Evolutionary conservation across 1,140 invertebrate species (phyloP).

Genomic region (Eulimnadia texana): DNA sequence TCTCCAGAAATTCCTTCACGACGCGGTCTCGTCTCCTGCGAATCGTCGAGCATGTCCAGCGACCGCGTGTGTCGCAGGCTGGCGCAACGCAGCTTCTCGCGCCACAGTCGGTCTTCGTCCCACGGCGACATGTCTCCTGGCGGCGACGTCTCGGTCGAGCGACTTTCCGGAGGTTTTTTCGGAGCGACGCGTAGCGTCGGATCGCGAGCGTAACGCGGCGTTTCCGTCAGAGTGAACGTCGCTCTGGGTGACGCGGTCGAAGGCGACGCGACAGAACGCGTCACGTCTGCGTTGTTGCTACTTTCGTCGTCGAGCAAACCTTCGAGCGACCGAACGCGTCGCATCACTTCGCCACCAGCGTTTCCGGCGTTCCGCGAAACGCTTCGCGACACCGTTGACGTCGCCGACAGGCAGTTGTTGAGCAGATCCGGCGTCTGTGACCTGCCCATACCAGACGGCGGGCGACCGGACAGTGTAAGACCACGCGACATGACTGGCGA

Average conservation of each 20-base stretch:
- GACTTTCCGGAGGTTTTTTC: constrained; percentile 6
- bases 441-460: not conserved
- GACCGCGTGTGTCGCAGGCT: constrained; percentile 59
- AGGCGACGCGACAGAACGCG: not conserved
- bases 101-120: constrained; percentile 67
- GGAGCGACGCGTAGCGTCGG: constrained; percentile 3
- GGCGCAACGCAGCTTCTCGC: constrained; percentile 56
- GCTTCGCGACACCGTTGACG: not conserved
- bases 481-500: too few species aligned
- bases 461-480: too few species aligned
- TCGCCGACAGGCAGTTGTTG: not conserved
- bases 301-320: constrained; percentile 41
- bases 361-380: not conserved
- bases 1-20: constrained; percentile 9
- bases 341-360: too few species aligned
- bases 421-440: constrained; percentile 8
- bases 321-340: constrained; percentile 42
- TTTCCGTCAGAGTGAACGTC: not conserved
- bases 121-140: constrained; percentile 46
- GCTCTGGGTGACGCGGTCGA: constrained; percentile 7
- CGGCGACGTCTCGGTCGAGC: constrained; percentile 10
- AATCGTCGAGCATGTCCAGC: constrained; percentile 22
- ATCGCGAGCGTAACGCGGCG: constrained; percentile 7
- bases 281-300: constrained; percentile 17
- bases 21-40: constrained; percentile 2